Evolutionary conservation across 2,797 vertebrate species (phyloP).

Genomic region (Pangasius djambal): DNA sequence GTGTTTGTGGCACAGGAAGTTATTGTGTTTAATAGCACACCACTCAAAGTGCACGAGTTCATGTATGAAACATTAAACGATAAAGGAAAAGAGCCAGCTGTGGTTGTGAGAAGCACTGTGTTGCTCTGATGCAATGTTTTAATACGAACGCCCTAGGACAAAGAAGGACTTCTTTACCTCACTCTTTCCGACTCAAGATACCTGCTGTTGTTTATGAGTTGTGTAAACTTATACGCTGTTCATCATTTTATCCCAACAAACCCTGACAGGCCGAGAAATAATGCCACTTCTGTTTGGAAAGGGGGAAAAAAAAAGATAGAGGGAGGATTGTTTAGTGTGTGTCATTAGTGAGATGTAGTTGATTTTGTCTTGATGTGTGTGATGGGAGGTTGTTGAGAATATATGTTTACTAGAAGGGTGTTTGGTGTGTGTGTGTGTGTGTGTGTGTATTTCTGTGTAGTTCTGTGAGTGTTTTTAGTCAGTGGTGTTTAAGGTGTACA

Average conservation of each 20-base stretch:
- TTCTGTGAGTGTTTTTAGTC: neutral
- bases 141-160: conserved; percentile 55
- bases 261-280: conserved; percentile 50
- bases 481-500: neutral
- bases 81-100: conserved; percentile 55
- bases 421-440: neutral
- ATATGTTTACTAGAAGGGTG: neutral
- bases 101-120: conserved; percentile 52
- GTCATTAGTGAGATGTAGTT: neutral
- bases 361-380: neutral
- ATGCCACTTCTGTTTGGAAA: conserved; percentile 41
- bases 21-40: conserved; percentile 36
- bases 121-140: conserved; percentile 34
- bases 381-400: neutral
- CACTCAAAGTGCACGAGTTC: conserved; percentile 53
- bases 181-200: conserved; percentile 45
- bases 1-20: conserved; percentile 43
- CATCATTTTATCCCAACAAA: conserved; percentile 39
- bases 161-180: conserved; percentile 58
- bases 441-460: neutral
- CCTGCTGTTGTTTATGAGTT: conserved; percentile 53
- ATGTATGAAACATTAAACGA: conserved; percentile 50
- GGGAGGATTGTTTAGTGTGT: neutral
- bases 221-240: conserved; percentile 56
- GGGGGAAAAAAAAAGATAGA: neutral